These are phyloP conservation scores for Hemibagrus wyckioides DNA, from an alignment of 2,113 vertebrate species.

Conservation along the genomic window DNA sequence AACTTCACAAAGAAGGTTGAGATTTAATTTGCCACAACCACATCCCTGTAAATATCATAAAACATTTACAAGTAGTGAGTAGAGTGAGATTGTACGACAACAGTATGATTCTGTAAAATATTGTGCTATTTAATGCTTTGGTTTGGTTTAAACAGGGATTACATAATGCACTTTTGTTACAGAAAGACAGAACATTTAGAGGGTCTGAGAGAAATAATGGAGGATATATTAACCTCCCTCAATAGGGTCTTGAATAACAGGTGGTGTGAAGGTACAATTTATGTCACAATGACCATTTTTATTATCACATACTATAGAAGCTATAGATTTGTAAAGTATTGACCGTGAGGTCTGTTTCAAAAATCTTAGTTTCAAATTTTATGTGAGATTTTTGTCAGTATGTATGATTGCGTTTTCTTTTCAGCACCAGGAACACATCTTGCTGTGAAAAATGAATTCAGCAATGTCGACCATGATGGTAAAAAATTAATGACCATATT, in stretches of 20 bases:
- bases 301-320: neutral
- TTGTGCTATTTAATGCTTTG: neutral
- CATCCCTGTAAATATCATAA: neutral
- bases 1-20: neutral
- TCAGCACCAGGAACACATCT: neutral
- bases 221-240: neutral
- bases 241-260: neutral
- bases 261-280: neutral
- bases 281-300: neutral
- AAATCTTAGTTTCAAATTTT: neutral
- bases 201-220: neutral
- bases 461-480: neutral
- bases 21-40: neutral
- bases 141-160: neutral
- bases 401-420: neutral
- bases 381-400: neutral
- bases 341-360: neutral
- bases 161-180: neutral
- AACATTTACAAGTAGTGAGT: neutral
- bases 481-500: neutral
- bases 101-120: neutral
- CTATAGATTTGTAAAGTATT: neutral
- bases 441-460: neutral
- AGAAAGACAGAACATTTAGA: neutral
- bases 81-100: neutral